phyloP scores from a whole-genome alignment of 2,113 vertebrate species.

The Crotalus tigris region DNA sequence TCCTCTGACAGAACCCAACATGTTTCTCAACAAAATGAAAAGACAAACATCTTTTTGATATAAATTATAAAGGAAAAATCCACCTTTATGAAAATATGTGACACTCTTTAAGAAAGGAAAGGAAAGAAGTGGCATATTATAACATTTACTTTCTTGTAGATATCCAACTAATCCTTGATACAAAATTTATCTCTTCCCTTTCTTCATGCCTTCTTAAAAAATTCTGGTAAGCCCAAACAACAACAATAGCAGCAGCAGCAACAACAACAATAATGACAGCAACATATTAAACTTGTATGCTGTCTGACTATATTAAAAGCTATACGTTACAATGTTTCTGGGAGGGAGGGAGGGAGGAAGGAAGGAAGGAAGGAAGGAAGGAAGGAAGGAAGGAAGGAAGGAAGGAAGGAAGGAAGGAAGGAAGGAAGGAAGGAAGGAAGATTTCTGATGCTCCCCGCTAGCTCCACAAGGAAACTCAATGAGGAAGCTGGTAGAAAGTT shows the following conservation, averaged over 20 bases:
- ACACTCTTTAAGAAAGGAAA: not conserved
- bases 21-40: conserved; percentile 20
- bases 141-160: not conserved
- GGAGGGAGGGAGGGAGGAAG: no score
- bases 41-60: not conserved
- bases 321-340: not conserved
- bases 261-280: not conserved
- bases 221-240: not conserved
- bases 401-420: no score
- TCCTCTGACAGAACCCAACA: not conserved
- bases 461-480: no score
- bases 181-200: not conserved
- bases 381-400: not conserved
- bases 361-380: no score
- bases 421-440: no score
- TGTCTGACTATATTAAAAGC: not conserved
- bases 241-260: not conserved
- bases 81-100: not conserved
- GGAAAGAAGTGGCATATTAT: not conserved
- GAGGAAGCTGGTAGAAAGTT: no score
- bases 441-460: no score
- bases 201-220: not conserved
- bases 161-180: not conserved
- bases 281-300: not conserved
- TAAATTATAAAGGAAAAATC: conserved; percentile 3